Evolutionary conservation across 2,113 vertebrate genomes (phyloP).

Genomic region (Cercopithecus mona): DNA sequence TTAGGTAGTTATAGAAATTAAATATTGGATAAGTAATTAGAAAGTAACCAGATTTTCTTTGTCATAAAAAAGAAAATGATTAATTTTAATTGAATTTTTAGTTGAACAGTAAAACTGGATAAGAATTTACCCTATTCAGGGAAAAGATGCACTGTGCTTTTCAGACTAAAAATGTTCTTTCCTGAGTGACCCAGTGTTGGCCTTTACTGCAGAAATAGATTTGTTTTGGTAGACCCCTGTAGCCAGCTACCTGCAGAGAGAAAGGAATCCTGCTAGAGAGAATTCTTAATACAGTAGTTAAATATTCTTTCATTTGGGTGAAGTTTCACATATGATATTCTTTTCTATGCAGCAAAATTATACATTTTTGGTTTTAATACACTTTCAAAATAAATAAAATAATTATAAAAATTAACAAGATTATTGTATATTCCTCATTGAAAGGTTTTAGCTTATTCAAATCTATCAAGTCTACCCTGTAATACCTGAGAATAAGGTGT

Average conservation of each 20-base stretch:
- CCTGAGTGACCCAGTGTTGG: constrained; percentile 87
- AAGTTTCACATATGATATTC: constrained; percentile 78
- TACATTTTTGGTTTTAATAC: constrained; percentile 64
- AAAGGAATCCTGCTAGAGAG: constrained; percentile 89
- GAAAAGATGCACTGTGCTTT: constrained; percentile 67
- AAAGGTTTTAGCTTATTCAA: not conserved
- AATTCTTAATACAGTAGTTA: constrained; percentile 84
- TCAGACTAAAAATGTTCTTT: constrained; percentile 84
- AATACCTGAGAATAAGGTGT: constrained; percentile 39
- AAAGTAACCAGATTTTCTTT: constrained; percentile 70
- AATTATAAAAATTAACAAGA: not conserved
- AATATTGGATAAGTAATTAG: constrained; percentile 68
- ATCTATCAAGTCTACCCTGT: not conserved
- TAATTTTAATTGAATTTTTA: constrained; percentile 85
- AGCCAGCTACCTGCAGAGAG: constrained; percentile 92
- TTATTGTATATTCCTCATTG: not conserved
- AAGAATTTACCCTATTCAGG: constrained; percentile 83
- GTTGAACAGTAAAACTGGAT: constrained; percentile 76
- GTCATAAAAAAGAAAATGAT: constrained; percentile 75
- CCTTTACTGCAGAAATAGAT: constrained; percentile 90
- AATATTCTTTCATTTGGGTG: constrained; percentile 81
- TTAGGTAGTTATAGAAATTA: not conserved
- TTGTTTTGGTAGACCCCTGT: constrained; percentile 92
- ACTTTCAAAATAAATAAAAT: constrained; percentile 47
- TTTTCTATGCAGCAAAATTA: constrained; percentile 71